A percentile compares a stretch with the other conserved stretches of the same genome.
phyloP scores from a whole-genome alignment of 35 echinoderm and acorn worm genomes.

The Eucidaris tribuloides region DNA sequence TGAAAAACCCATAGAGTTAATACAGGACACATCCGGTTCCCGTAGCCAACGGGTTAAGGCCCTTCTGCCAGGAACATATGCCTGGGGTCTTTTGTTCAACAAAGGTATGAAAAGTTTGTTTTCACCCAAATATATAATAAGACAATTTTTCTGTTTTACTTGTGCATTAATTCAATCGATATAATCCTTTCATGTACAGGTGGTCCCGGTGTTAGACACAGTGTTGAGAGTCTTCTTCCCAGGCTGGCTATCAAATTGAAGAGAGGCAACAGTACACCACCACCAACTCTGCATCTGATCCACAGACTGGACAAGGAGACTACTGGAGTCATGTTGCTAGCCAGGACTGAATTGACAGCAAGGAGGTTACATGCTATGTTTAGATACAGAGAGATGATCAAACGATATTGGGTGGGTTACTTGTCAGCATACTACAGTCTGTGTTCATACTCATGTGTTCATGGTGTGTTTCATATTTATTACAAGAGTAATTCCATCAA shows the following conservation, averaged over 20 bases:
- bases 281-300: constrained; percentile 52
- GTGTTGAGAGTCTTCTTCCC: constrained; percentile 68
- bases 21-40: not conserved
- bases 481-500: too few relatives aligned
- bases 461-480: too few relatives aligned
- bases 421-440: too few relatives aligned
- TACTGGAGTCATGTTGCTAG: constrained; percentile 90
- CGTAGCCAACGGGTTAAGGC: not conserved
- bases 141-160: not conserved
- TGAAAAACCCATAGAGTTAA: too few relatives aligned
- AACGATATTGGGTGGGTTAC: constrained; percentile 88
- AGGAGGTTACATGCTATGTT: constrained; percentile 67
- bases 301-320: constrained; percentile 98
- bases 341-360: constrained; percentile 66
- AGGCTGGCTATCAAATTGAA: constrained; percentile 46
- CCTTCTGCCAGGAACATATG: not conserved
- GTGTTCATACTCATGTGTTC: too few relatives aligned
- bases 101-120: too few relatives aligned
- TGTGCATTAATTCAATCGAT: not conserved
- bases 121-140: too few relatives aligned
- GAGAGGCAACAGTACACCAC: constrained; percentile 3
- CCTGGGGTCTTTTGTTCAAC: too few relatives aligned
- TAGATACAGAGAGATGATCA: constrained; percentile 60
- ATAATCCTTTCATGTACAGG: constrained; percentile 8
- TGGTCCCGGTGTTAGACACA: constrained; percentile 82